Conservation (phyloP, 2,888 invertebrate genomes). For the Elmis aenea region DNA sequence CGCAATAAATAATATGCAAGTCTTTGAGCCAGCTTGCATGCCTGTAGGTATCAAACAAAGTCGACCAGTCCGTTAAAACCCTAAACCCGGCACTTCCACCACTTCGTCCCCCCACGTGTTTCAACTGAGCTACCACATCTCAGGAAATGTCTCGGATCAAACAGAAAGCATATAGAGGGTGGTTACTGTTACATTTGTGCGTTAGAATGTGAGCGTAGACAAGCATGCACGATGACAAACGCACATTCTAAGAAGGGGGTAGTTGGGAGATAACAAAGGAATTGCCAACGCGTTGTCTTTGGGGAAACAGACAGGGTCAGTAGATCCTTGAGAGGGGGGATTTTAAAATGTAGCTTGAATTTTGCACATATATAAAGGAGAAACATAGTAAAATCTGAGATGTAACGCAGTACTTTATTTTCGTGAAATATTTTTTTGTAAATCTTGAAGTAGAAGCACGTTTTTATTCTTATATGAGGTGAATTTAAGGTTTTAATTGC, state of each 20-base stretch:
- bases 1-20: slow-evolving; percentile 50
- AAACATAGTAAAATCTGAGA: too few species aligned
- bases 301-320: slow-evolving; percentile 29
- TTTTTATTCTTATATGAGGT: too few species aligned
- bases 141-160: slow-evolving; percentile 47
- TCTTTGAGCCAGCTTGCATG: slow-evolving; percentile 46
- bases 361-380: too few species aligned
- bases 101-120: slow-evolving; percentile 14
- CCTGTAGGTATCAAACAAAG: slow-evolving; percentile 44
- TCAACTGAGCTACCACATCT: slow-evolving; percentile 35
- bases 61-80: slow-evolving; percentile 27
- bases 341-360: too few species aligned
- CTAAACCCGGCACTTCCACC: slow-evolving; percentile 7
- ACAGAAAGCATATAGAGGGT: slow-evolving; percentile 50
- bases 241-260: slow-evolving; percentile 35
- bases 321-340: slow-evolving; percentile 28
- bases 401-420: too few species aligned
- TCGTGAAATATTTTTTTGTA: too few species aligned
- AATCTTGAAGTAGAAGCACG: too few species aligned
- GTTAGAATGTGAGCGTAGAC: slow-evolving; percentile 31
- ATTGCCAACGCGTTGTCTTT: slow-evolving; percentile 37
- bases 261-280: slow-evolving; percentile 46
- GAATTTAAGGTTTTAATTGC: too few species aligned
- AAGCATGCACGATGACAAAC: background rate
- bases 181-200: slow-evolving; percentile 41